Evolutionary conservation across 2,797 vertebrate species (phyloP), one percentile per base, ranked within the genome.

Genomic region (Morelia viridis): DNA sequence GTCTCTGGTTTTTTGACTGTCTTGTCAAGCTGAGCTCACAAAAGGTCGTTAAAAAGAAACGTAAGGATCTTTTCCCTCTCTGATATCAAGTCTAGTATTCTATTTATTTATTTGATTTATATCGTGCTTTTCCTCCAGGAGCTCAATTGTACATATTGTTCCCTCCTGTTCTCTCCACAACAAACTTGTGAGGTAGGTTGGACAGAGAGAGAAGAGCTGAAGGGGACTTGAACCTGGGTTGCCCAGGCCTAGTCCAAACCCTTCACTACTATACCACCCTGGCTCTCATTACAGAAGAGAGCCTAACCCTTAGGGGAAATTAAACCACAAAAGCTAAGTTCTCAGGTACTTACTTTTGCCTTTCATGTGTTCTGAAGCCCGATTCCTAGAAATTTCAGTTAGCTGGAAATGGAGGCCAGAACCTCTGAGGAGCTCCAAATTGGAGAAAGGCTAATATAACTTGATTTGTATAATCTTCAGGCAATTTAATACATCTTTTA

Each of bases 1-100:
- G 98, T 83, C 96, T 98, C 62, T 99, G 98, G 98, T 99, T 98
- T 93, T 96, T 99, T 90, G 97, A 98, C 24, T 94, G 97, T 61
- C 98, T 99, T 35, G 95, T 99, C 91, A 98, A 97, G 95, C 96
- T 99, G 92, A 96, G 97, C 50, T 94, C 92, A 5, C 96, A 98
- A 93, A 99, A 94, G 94, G 95, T 88, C 71, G 93, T 99, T 89
- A 97, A 93, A 89, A 97, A 96, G 88, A 99, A 98, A 95, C 95
- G 99, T 99, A 97, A 98, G 98, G 2, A 11, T 91, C 53, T 88
- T 46, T 76, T 65, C 13, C 1, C 1, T 41, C 91, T 1, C 26
- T 60, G 22, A 11, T 46, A 8, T 92, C 31, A 85, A 24, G 26
- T 50, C 0, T 26, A 2, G 57, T 12, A 68, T 89, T 58, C 24